These are phyloP conservation scores for Poecilia velifera DNA, from an alignment of 2,797 vertebrate genomes.

Conservation along the genomic window DNA sequence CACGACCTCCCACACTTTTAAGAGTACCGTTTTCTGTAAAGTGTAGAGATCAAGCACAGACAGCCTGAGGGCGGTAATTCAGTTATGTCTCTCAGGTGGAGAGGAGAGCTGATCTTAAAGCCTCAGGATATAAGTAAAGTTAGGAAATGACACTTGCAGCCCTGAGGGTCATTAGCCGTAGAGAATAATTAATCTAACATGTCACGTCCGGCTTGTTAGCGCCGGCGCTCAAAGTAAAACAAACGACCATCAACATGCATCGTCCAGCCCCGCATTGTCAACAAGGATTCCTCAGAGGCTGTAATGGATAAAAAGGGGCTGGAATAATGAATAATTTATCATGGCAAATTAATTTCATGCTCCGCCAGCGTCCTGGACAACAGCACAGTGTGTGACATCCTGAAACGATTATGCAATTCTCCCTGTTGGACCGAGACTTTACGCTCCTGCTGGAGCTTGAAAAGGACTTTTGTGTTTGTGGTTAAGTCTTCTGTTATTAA, in stretches of 20 bases:
- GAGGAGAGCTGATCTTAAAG: constrained; percentile 39
- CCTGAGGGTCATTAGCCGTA: constrained; percentile 59
- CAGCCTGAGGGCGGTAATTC: constrained; percentile 52
- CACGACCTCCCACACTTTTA: constrained; percentile 46
- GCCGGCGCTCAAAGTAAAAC: constrained; percentile 69
- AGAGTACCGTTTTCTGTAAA: constrained; percentile 49
- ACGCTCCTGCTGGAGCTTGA: constrained; percentile 19
- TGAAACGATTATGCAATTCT: constrained; percentile 40
- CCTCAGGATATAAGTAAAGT: constrained; percentile 47
- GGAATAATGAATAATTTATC: constrained; percentile 78
- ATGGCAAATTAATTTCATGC: constrained; percentile 73
- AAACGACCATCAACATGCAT: constrained; percentile 55
- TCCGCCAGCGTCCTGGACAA: constrained; percentile 60
- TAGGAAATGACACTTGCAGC: constrained; percentile 56
- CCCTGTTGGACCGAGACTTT: constrained; percentile 14
- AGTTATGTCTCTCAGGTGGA: constrained; percentile 53
- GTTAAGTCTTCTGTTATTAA: constrained; percentile 26
- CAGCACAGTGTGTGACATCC: constrained; percentile 41
- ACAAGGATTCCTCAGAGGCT: constrained; percentile 68
- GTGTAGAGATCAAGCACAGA: constrained; percentile 59
- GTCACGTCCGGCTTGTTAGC: constrained; percentile 76
- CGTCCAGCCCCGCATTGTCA: constrained; percentile 71
- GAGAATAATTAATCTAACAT: constrained; percentile 71
- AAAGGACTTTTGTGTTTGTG: constrained; percentile 20
- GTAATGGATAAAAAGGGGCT: constrained; percentile 65